Conservation (phyloP, 2,797 vertebrate species). For the Anabacerthia variegaticeps region DNA sequence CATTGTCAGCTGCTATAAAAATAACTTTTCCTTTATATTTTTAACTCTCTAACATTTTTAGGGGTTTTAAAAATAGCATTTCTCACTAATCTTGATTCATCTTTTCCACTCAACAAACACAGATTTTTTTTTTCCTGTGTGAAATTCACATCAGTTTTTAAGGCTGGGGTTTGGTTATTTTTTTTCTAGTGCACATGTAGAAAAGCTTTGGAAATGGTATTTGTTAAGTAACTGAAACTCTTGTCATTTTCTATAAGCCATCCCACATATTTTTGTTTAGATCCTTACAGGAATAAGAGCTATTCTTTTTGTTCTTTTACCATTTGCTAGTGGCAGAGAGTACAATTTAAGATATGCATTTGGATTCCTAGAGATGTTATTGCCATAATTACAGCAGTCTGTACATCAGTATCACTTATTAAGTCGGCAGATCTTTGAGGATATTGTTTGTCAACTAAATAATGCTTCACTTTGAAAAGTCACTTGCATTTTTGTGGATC, state of each 20-base stretch:
- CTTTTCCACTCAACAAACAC: not conserved
- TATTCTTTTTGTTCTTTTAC: constrained; percentile 6
- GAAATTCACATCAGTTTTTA: not conserved
- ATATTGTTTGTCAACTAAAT: not conserved
- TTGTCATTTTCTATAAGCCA: not conserved
- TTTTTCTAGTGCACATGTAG: not conserved
- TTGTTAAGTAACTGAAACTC: not conserved
- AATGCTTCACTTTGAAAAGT: not conserved
- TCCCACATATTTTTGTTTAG: not conserved
- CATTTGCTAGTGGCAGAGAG: not conserved
- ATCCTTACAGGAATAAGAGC: not conserved
- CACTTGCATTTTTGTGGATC: not conserved
- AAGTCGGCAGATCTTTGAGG: not conserved
- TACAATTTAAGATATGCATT: not conserved
- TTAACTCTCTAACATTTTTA: constrained; percentile 28
- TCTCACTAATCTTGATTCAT: constrained; percentile 16
- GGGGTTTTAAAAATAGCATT: constrained; percentile 31
- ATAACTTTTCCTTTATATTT: constrained; percentile 14
- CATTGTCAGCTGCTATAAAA: constrained; percentile 20
- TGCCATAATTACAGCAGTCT: not conserved
- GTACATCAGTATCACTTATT: not conserved
- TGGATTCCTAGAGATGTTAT: not conserved
- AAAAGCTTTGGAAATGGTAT: not conserved
- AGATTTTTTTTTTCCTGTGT: not conserved
- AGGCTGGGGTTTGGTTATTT: not conserved